Evolutionary conservation across 2,797 vertebrate species (phyloP).

Genomic region (Sebastes diaconus): DNA sequence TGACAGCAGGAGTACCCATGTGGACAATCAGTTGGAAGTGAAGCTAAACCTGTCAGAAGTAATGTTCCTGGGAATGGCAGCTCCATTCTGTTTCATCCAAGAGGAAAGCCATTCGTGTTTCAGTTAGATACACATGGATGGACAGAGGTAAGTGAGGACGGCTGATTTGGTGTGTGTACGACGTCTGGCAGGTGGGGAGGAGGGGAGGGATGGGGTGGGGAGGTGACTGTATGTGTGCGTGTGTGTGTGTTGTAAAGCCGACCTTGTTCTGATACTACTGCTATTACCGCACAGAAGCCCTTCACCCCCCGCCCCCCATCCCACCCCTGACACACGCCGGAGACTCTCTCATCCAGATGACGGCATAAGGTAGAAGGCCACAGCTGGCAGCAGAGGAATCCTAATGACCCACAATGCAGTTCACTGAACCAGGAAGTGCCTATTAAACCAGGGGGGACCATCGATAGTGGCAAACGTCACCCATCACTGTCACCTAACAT

Average conservation of each 20-base stretch:
- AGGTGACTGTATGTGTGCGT: not conserved
- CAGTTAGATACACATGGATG: slow-evolving; percentile 71
- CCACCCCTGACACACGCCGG: slow-evolving; percentile 6
- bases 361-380: slow-evolving; percentile 51
- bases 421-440: slow-evolving; percentile 74
- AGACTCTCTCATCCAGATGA: slow-evolving; percentile 39
- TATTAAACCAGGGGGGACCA: slow-evolving; percentile 61
- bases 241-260: slow-evolving; percentile 14
- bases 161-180: slow-evolving; percentile 44
- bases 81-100: slow-evolving; percentile 48
- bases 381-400: slow-evolving; percentile 69
- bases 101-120: slow-evolving; percentile 69
- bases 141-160: slow-evolving; percentile 59
- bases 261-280: slow-evolving; percentile 40
- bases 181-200: slow-evolving; percentile 15
- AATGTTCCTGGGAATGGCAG: slow-evolving; percentile 62
- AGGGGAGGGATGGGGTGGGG: not conserved
- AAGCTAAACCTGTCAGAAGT: slow-evolving; percentile 61
- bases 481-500: slow-evolving; percentile 58
- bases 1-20: slow-evolving; percentile 48
- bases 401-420: slow-evolving; percentile 75
- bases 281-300: slow-evolving; percentile 34
- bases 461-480: slow-evolving; percentile 42
- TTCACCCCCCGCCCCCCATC: not conserved
- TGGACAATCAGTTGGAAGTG: slow-evolving; percentile 57